Base-by-base conservation (phyloP, 1,140 invertebrate species). In the Pseudomyrmex concolor region DNA sequence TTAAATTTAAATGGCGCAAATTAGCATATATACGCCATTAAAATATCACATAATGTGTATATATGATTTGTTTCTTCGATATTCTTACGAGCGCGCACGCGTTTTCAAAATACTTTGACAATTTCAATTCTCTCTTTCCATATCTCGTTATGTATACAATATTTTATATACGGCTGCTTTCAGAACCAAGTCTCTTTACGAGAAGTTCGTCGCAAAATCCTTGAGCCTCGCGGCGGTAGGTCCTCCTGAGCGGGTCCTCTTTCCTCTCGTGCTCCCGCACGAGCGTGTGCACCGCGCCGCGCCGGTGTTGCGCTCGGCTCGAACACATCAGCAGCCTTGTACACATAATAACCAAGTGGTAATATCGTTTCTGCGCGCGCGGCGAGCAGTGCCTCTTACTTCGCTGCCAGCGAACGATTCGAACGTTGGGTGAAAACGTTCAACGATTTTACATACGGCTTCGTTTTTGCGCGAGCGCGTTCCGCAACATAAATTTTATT, bases 321-420 rank as follows among this genome's bases (percentile, higher is more conserved):
- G 54, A 84, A 80, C 82, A 80, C 82, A 84, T 66, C 74, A 84
- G 45, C 45, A 83, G 60, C 60, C 71, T 83, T 77, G 80, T 66
- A 83, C 71, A 74, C 50, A 64, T 83, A 76, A 83, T 77, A 83
- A 76, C 72, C 62, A 83, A 83, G 60, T 83, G 62, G 72, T 76
- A 59, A 83, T 62, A 64, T 57, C 68, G 80, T 63, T 82, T 82
- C 68, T 80, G 66, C 34, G 5, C 34, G 34, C 34, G 34, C 12
- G 76, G 66, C 76, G 54, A 80, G 55, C 76, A 78, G 43, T 60
- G 54, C 76, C 76, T 80, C 43, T 80, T 80, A 70, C 76, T 80
- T 43, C 54, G 9, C 45, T 48, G 66, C 66, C 43, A 80, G 76
- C 45, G 54, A 80, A 4, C 4, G 76, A 59, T n/a, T 80, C 54